phyloP scores from a whole-genome alignment of 2,113 vertebrate species.

The Cephalopterus ornatus region DNA sequence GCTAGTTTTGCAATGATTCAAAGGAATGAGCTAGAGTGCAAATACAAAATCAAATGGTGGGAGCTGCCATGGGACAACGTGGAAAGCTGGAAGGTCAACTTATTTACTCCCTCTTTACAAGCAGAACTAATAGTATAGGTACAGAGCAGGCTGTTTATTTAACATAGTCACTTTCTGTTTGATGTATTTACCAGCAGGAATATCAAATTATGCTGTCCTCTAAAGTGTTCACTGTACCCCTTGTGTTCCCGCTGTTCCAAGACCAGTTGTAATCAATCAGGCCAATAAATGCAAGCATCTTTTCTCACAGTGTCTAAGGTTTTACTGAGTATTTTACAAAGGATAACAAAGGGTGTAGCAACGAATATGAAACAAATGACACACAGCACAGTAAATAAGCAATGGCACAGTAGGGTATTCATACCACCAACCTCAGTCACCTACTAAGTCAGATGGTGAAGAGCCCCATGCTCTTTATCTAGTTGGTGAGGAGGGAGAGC shows the following conservation, averaged over 20 bases:
- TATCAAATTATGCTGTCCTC: slow-evolving; percentile 8
- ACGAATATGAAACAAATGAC: background rate
- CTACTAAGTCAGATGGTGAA: background rate
- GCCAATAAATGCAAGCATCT: background rate
- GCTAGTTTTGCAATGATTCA: background rate
- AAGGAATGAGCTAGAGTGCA: background rate
- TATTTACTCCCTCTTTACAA: background rate
- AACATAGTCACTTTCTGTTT: background rate
- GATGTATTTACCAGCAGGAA: slow-evolving; percentile 16
- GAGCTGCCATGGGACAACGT: background rate
- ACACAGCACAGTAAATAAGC: background rate
- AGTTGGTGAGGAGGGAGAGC: background rate
- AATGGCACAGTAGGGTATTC: background rate
- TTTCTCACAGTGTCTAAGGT: background rate
- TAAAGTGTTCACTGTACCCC: background rate
- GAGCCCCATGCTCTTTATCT: background rate
- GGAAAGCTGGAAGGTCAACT: background rate
- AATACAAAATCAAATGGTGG: background rate
- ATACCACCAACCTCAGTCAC: background rate
- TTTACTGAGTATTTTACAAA: background rate
- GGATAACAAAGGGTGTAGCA: background rate
- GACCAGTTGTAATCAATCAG: background rate
- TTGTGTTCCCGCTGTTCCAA: background rate
- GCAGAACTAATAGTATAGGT: background rate
- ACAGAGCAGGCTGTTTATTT: background rate